Evolutionary conservation across 2,113 vertebrate species (phyloP).

Genomic region (Poeciliopsis occidentalis): DNA sequence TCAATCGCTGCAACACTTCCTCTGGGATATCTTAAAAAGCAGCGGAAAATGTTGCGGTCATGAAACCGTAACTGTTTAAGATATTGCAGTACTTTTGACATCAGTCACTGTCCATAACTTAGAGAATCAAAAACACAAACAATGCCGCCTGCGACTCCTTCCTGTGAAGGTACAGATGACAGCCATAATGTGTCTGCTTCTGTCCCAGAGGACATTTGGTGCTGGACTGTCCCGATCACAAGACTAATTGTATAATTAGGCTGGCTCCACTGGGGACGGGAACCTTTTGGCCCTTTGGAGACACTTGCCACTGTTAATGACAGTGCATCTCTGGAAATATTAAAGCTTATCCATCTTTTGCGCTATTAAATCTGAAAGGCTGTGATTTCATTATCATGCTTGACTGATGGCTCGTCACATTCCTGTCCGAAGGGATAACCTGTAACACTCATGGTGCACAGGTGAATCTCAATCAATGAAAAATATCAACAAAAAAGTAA

Average conservation of each 20-base stretch:
- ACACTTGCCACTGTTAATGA: conserved; percentile 81
- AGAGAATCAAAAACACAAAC: background rate
- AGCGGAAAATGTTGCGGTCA: background rate
- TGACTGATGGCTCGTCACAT: conserved; percentile 46
- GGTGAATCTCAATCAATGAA: background rate
- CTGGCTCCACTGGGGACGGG: conserved; percentile 73
- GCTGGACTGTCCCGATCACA: conserved; percentile 77
- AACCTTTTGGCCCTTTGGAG: conserved; percentile 78
- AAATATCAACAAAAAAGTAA: background rate
- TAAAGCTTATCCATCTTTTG: conserved; percentile 76
- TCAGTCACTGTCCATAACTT: background rate
- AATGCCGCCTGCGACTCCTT: conserved; percentile 26
- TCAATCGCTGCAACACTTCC: background rate
- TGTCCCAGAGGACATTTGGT: conserved; percentile 77
- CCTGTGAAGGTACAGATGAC: conserved; percentile 74
- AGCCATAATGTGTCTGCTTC: conserved; percentile 72
- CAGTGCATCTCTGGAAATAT: too few species aligned
- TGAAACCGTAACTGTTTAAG: background rate
- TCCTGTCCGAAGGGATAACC: background rate
- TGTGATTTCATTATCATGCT: conserved; percentile 38
- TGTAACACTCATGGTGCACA: conserved; percentile 3
- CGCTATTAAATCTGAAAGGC: conserved; percentile 66
- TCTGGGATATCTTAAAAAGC: background rate
- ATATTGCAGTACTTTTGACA: background rate
- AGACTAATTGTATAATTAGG: conserved; percentile 86